These are phyloP conservation scores for Cynaeus angustus DNA, from an alignment of 2,888 invertebrate genomes.

Conservation along the genomic window DNA sequence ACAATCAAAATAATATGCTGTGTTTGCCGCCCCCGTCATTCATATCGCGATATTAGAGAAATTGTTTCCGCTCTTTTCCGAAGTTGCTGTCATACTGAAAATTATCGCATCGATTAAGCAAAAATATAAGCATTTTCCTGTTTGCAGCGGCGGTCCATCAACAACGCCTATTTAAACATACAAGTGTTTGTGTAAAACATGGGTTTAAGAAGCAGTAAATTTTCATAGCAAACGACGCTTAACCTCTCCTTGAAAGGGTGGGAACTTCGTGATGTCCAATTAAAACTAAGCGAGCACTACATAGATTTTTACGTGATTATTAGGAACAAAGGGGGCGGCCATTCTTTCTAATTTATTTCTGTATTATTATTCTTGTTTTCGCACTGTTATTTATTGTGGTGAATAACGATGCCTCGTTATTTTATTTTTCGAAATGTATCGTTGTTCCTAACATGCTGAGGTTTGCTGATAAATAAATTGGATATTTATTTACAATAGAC, in stretches of 20 bases:
- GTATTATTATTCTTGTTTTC: conserved; percentile 3
- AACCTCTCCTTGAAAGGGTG: conserved; percentile 15
- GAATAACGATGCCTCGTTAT: conserved; percentile 12
- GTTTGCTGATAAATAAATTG: conserved; percentile 6
- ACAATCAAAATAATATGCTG: background rate
- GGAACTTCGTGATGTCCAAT: conserved; percentile 23
- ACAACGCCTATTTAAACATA: conserved; percentile 18
- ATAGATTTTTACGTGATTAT: conserved; percentile 15
- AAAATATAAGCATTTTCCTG: conserved; percentile 3
- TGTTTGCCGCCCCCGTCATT: background rate
- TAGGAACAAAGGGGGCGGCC: background rate
- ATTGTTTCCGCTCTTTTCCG: too few species aligned
- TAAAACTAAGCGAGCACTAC: conserved; percentile 2
- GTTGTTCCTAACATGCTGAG: conserved; percentile 1
- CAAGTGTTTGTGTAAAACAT: conserved; percentile 30
- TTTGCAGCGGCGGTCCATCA: conserved; percentile 9
- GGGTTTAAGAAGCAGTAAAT: conserved; percentile 27
- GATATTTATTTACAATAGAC: background rate
- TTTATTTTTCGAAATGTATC: background rate
- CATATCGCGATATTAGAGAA: too few species aligned
- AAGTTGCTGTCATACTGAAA: too few species aligned
- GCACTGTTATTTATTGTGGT: background rate
- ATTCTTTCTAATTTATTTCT: conserved; percentile 18
- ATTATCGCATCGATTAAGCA: conserved; percentile 10
- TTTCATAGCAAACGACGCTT: conserved; percentile 31